Conservation (phyloP, 2,888 invertebrate genomes). For the Mesorhabditis belari region DNA sequence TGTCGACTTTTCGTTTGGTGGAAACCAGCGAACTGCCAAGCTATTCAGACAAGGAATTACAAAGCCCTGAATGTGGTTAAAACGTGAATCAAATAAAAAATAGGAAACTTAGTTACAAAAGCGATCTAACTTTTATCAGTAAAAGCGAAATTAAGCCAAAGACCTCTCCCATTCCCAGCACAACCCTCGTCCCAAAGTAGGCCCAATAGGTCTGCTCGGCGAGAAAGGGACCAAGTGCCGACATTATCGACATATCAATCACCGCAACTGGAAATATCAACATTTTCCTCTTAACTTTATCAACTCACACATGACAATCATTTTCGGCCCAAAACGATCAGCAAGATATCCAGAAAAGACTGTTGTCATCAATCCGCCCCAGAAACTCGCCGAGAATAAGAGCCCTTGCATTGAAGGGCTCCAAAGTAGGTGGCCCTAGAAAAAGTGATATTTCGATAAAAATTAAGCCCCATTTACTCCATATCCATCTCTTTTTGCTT, state of each 20-base stretch:
- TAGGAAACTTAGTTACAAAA: too few species aligned
- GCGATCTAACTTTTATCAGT: too few species aligned
- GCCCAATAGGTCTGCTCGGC: constrained; percentile 24
- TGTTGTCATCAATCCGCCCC: constrained; percentile 37
- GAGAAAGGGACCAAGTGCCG: constrained; percentile 25
- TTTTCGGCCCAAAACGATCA: constrained; percentile 37
- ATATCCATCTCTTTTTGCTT: too few species aligned
- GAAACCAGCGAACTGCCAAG: constrained; percentile 31
- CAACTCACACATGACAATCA: constrained; percentile 14
- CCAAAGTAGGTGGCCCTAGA: constrained; percentile 35
- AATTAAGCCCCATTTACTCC: too few species aligned
- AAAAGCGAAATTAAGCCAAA: too few species aligned
- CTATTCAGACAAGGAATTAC: constrained; percentile 28
- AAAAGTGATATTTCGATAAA: too few species aligned
- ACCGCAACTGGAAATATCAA: constrained; percentile 13
- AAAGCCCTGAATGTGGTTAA: constrained; percentile 31
- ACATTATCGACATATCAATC: constrained; percentile 14
- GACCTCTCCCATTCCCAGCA: constrained; percentile 45
- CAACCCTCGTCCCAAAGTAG: constrained; percentile 22
- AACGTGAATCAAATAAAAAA: too few species aligned
- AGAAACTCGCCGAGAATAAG: constrained; percentile 35
- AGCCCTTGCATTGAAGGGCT: constrained; percentile 31
- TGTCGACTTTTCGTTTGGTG: constrained; percentile 30
- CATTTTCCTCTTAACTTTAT: neutral
- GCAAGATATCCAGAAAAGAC: constrained; percentile 30